Evolutionary conservation across 2,113 vertebrate species (phyloP), one percentile per base, ranked within the genome.

Genomic region (Chionis minor): DNA sequence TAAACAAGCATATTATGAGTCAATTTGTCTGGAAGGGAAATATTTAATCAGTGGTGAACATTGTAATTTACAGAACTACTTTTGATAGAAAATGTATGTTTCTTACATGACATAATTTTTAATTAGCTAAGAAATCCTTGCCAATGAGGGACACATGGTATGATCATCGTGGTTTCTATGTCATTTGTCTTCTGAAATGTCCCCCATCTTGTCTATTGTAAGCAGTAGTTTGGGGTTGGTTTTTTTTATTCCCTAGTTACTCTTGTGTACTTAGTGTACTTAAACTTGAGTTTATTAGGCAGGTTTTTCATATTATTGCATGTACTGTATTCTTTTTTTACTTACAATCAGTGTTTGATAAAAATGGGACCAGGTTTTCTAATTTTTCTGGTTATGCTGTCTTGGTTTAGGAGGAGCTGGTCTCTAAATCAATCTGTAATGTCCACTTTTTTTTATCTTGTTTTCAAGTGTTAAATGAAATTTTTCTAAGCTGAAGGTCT

Each of bases 321-420:
- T 87, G 77, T 94, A 92, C 88, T 96, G 91, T 95, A 90, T 70
- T 90, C 35, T 74, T 87, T 63, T 81, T 86, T 79, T 63, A 77
- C 59, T 88, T 91, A 78, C 11, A 90, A 40, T 89, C 79, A 90
- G 56, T 95, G 69, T 94, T 88, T 88, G 15, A 90, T 52, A 94
- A 86, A 86, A 93, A 95, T 38, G 80, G 88, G 90, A 52, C 91
- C 62, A 91, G 88, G 45, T 95, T 92, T 96, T 92, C 70, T 79
- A 32, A n/a, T 88, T 74, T 74, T 81, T 89, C 70, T 58, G 23
- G 38, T 66, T 30, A 40, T 4, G 3, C 32, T 87, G 51, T 82
- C 45, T 81, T 74, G 61, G 12, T 77, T 71, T 94, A 72, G 62
- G 80, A 94, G 72, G 96, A 97, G 93, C 96, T 86, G 84, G 95